phyloP scores from a whole-genome alignment of 1,140 invertebrate species.

The Diplogasteroides magnus region DNA sequence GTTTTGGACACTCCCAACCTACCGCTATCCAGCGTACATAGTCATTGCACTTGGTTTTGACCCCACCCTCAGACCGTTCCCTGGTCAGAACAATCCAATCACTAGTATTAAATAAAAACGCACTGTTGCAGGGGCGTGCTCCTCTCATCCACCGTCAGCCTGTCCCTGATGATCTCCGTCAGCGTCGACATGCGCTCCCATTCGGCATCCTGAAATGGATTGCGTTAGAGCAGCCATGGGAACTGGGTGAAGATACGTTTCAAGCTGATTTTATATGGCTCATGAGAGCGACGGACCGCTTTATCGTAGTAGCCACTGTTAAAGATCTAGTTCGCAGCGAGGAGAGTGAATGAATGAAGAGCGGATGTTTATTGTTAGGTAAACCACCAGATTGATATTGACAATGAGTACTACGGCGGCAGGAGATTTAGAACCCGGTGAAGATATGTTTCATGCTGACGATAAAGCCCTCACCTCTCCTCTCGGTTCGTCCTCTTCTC shows the following conservation, averaged over 20 bases:
- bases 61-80: not conserved
- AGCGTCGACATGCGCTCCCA: not conserved
- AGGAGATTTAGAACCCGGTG: too few relatives aligned
- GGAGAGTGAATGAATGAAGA: too few relatives aligned
- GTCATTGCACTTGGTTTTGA: too few relatives aligned
- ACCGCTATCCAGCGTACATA: too few relatives aligned
- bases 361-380: not conserved
- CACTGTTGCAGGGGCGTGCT: not conserved
- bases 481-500: not conserved
- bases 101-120: not conserved
- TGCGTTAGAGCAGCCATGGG: not conserved
- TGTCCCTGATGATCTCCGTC: not conserved
- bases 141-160: not conserved
- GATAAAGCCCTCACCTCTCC: not conserved
- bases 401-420: not conserved
- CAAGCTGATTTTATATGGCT: not conserved
- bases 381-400: not conserved
- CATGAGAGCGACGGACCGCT: too few relatives aligned
- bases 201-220: not conserved
- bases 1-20: not conserved
- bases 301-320: too few relatives aligned
- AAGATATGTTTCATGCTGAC: not conserved
- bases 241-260: not conserved
- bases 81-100: not conserved
- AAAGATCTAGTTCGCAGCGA: too few relatives aligned